Percentiles rank a stretch among this genome's conserved stretches.
These are phyloP conservation scores for Shargacucullia verbasci DNA, from an alignment of 2,888 invertebrate species.

Conservation along the genomic window DNA sequence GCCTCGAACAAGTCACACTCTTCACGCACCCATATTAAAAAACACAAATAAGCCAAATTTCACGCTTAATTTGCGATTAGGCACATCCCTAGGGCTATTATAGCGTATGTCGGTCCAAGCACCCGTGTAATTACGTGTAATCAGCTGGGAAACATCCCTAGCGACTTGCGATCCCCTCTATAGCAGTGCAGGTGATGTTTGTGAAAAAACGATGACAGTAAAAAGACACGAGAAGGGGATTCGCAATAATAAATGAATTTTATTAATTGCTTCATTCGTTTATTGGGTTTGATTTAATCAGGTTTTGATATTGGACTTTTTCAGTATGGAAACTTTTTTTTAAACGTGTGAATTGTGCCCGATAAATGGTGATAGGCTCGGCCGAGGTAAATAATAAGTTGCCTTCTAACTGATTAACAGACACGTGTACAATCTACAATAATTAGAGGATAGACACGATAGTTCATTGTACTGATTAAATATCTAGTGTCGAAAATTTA, in stretches of 20 bases:
- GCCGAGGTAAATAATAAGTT: no score
- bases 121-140: constrained; percentile 46
- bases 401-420: no score
- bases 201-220: constrained; percentile 43
- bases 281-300: neutral
- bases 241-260: neutral
- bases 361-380: no score
- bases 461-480: no score
- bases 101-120: constrained; percentile 51
- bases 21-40: constrained; percentile 25
- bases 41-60: constrained; percentile 44
- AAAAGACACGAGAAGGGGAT: constrained; percentile 9
- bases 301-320: no score
- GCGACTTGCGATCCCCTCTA: constrained; percentile 29
- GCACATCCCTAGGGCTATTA: constrained; percentile 38
- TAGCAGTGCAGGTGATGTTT: constrained; percentile 30
- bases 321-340: no score
- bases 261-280: no score
- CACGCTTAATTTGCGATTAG: constrained; percentile 54
- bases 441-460: no score
- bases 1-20: no score
- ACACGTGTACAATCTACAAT: no score
- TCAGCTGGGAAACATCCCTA: constrained; percentile 50
- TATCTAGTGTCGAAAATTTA: no score
- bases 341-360: no score